Percentiles rank a stretch among this genome's conserved stretches.
These are phyloP conservation scores for Cacoxenus indagator DNA, from an alignment of 2,888 invertebrate genomes.

Conservation along the genomic window DNA sequence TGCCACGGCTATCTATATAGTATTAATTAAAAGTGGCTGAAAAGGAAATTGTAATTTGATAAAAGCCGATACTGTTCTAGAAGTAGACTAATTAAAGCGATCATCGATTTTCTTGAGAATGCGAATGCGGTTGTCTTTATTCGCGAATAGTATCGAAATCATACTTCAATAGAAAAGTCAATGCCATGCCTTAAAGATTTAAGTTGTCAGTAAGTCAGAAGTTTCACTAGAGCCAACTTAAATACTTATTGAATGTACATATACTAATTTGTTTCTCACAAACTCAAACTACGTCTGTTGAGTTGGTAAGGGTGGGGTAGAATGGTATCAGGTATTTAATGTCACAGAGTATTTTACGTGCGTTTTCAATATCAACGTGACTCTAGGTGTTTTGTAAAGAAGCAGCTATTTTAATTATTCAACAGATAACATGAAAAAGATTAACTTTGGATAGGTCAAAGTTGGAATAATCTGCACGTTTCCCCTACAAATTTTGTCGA, in stretches of 20 bases:
- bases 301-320: too few relatives aligned
- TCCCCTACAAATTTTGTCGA: too few relatives aligned
- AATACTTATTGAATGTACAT: too few relatives aligned
- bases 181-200: neutral
- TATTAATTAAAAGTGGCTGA: slow-evolving; percentile 57
- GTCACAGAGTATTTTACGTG: slow-evolving; percentile 37
- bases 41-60: slow-evolving; percentile 58
- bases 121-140: neutral
- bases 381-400: slow-evolving; percentile 27
- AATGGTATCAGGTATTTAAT: neutral
- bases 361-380: slow-evolving; percentile 46
- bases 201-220: neutral
- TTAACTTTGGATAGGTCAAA: too few relatives aligned
- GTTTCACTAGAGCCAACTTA: too few relatives aligned
- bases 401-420: slow-evolving; percentile 1
- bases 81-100: neutral
- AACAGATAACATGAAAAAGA: neutral
- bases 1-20: slow-evolving; percentile 48
- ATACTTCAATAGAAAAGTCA: neutral
- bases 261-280: too few relatives aligned
- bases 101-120: neutral
- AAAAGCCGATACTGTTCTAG: slow-evolving; percentile 25
- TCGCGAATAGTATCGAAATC: neutral
- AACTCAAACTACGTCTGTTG: too few relatives aligned
- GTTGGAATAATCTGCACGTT: too few relatives aligned